Evolutionary conservation across 2,113 vertebrate species (phyloP).

Genomic region (Silurus glanis): DNA sequence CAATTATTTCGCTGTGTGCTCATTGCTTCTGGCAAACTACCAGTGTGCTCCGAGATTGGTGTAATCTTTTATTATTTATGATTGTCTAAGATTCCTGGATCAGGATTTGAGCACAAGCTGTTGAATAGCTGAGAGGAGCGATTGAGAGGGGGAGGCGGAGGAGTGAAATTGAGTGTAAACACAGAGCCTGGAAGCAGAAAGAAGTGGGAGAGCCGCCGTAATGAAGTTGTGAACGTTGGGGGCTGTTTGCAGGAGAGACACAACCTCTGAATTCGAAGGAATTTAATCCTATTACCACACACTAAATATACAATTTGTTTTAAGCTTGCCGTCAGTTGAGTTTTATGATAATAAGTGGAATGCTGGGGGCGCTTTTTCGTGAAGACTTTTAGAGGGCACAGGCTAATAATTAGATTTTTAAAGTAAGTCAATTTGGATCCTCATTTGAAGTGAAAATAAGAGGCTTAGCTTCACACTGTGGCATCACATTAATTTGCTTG

Average conservation of each 20-base stretch:
- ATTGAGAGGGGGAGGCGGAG: slow-evolving; percentile 54
- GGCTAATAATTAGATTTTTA: slow-evolving; percentile 79
- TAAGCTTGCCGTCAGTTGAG: slow-evolving; percentile 75
- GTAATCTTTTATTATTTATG: slow-evolving; percentile 81
- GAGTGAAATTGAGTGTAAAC: slow-evolving; percentile 72
- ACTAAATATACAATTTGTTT: slow-evolving; percentile 83
- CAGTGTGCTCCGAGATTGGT: slow-evolving; percentile 73
- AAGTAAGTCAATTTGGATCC: slow-evolving; percentile 78
- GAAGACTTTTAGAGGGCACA: slow-evolving; percentile 77
- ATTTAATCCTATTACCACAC: slow-evolving; percentile 78
- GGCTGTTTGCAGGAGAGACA: slow-evolving; percentile 61
- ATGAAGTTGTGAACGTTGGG: slow-evolving; percentile 68
- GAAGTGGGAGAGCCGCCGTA: slow-evolving; percentile 67
- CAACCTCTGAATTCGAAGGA: slow-evolving; percentile 67
- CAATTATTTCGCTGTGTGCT: slow-evolving; percentile 75
- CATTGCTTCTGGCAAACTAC: slow-evolving; percentile 68
- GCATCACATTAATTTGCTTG: slow-evolving; percentile 70
- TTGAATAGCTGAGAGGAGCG: slow-evolving; percentile 68
- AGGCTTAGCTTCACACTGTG: slow-evolving; percentile 72
- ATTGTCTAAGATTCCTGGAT: slow-evolving; percentile 77
- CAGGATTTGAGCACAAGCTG: slow-evolving; percentile 76
- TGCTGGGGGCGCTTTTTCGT: slow-evolving; percentile 72
- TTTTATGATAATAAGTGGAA: slow-evolving; percentile 75
- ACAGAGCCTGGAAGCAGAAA: slow-evolving; percentile 62
- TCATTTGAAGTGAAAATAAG: slow-evolving; percentile 77